phyloP scores from a whole-genome alignment of 2,888 invertebrate species.

The Epirrhoe tristata region DNA sequence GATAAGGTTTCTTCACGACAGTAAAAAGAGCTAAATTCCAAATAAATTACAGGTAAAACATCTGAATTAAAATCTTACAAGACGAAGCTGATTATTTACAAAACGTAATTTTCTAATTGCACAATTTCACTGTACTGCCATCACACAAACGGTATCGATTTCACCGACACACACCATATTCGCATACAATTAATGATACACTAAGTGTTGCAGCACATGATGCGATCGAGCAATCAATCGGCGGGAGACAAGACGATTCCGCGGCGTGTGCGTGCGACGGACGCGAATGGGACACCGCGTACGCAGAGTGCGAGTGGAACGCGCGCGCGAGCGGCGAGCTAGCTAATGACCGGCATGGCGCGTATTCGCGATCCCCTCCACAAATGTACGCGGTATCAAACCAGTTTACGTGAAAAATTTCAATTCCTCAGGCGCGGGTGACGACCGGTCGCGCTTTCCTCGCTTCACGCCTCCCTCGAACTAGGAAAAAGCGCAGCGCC shows the following conservation, averaged over 20 bases:
- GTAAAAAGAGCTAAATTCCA: conserved; percentile 2
- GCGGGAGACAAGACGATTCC: conserved; percentile 42
- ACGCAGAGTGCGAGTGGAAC: conserved; percentile 59
- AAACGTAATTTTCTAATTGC: conserved; percentile 3
- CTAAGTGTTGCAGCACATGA: conserved; percentile 54
- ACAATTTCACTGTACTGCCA: conserved; percentile 22
- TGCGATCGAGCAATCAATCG: conserved; percentile 57
- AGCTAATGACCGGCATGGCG: conserved; percentile 82
- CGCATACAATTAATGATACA: conserved; percentile 43
- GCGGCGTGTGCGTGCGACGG: conserved; percentile 37
- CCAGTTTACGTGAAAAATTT: conserved; percentile 85
- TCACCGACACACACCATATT: conserved; percentile 40
- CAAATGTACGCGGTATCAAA: conserved; percentile 81
- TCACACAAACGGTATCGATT: conserved; percentile 35
- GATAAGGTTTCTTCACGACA: conserved; percentile 43
- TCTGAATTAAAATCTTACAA: conserved; percentile 36
- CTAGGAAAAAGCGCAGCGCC: conserved; percentile 81
- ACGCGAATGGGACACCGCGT: conserved; percentile 54
- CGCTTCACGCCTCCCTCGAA: conserved; percentile 65
- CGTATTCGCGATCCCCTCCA: conserved; percentile 82
- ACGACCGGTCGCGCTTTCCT: conserved; percentile 83
- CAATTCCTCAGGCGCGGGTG: conserved; percentile 78
- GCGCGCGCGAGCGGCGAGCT: conserved; percentile 79
- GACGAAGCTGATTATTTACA: conserved; percentile 23
- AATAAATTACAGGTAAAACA: not conserved